Evolutionary conservation across 2,113 vertebrate species (phyloP), one percentile per base, ranked within the genome.

Genomic region (Guaruba guarouba): DNA sequence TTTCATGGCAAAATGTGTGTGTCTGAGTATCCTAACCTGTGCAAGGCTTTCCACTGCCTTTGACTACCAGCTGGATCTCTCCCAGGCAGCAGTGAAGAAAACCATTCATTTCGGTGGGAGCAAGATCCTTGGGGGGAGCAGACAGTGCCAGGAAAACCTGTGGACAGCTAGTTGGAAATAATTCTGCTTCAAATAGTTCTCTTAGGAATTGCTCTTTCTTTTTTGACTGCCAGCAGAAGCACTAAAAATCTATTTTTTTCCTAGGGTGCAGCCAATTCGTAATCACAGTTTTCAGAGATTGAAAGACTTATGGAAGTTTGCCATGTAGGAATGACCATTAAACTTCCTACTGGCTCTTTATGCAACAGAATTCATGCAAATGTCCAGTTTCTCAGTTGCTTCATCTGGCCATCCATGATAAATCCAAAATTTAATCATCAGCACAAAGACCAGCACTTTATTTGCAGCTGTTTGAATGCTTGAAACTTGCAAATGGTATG

Each of bases 141-240:
- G 74, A 69, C n/a, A 64, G 73, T 88, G 87, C 94, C 90, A 92
- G 94, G 92, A 94, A 95, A 95, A 95, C 51, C 39, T 17, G 70
- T 63, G 90, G 63, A 96, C 61, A 95, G 66, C 80, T 95, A 90
- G 49, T 52, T 94, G 91, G 95, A 96, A 95, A 86, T 27, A 52
- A 62, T 90, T 94, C 41, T 88, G 59, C 75, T 96, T 95, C 48
- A 69, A 27, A 75, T 70, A 70, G 37, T 54, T 94, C 57, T 95
- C 51, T 6, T 33, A 44, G 77, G 52, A 90, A 67, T 86, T 76
- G 28, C 8, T 67, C 67, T 84, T 64, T 79, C 23, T 67, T 88
- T 68, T 90, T 87, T 79, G 74, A 66, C 57, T 35, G 35, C 59
- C 13, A 18, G n/a, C 54, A 68, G 43, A 67, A 74, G 77, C 35